These are phyloP conservation scores for Sialis lutaria DNA, from an alignment of 2,888 invertebrate genomes.

Conservation along the genomic window DNA sequence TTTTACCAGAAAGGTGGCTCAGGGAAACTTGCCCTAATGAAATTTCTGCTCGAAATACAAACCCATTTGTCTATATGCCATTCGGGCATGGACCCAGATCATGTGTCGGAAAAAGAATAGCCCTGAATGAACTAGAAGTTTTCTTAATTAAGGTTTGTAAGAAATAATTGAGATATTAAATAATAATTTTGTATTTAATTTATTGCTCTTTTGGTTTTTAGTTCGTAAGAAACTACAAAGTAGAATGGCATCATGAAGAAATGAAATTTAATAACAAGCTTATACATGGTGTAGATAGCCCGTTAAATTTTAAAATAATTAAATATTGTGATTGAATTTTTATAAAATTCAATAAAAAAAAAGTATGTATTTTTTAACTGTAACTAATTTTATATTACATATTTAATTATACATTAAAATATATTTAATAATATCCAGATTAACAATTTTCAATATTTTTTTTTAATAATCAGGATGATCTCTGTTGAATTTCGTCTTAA, in stretches of 20 bases:
- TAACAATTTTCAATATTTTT: too few relatives aligned
- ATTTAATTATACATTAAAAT: background rate
- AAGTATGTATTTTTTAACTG: background rate
- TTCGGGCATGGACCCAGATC: conserved; percentile 51
- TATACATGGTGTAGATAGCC: conserved; percentile 14
- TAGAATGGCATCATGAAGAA: conserved; percentile 18
- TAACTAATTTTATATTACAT: background rate
- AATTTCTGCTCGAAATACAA: conserved; percentile 22
- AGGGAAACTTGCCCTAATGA: conserved; percentile 16
- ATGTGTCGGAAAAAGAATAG: conserved; percentile 53
- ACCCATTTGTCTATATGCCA: conserved; percentile 43
- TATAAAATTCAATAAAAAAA: too few relatives aligned
- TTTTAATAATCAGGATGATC: too few relatives aligned
- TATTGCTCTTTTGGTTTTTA: conserved; percentile 8
- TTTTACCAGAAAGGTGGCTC: conserved; percentile 20
- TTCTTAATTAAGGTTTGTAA: conserved; percentile 15
- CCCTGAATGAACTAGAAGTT: conserved; percentile 36
- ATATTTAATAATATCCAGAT: too few relatives aligned
- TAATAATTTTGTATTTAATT: background rate
- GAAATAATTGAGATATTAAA: conserved; percentile 2
- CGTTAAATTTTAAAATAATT: conserved; percentile 10
- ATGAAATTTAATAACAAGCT: conserved; percentile 11
- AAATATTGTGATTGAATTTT: background rate
- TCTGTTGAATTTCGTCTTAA: too few relatives aligned
- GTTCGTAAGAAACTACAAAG: conserved; percentile 15